These are phyloP conservation scores for Columba guinea DNA, from an alignment of 2,797 vertebrate species.

Conservation along the genomic window DNA sequence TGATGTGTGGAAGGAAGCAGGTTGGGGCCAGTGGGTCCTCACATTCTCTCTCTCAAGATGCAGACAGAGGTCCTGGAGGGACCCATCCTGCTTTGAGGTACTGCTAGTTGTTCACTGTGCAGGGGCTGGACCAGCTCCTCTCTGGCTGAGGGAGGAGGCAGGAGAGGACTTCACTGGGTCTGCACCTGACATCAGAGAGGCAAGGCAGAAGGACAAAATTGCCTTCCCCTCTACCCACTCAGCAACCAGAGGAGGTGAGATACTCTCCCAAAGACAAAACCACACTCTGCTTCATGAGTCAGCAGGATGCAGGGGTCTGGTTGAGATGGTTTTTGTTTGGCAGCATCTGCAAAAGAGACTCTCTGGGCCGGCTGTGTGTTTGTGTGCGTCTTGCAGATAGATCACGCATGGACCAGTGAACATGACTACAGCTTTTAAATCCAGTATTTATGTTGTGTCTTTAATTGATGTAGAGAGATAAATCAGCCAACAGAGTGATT, in stretches of 20 bases:
- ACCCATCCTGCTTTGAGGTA: neutral
- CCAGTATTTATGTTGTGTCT: constrained; percentile 50
- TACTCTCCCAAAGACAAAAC: neutral
- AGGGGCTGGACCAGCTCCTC: neutral
- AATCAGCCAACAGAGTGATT: constrained; percentile 46
- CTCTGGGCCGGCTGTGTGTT: neutral
- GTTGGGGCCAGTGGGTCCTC: neutral
- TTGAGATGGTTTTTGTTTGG: neutral
- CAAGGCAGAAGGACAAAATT: neutral
- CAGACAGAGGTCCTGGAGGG: neutral
- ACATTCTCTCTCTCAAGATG: neutral
- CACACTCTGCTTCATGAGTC: neutral
- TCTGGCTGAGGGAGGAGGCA: neutral
- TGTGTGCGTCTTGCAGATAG: constrained; percentile 17
- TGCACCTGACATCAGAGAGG: neutral
- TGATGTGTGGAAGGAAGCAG: neutral
- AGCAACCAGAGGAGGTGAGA: neutral
- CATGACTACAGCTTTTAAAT: constrained; percentile 41
- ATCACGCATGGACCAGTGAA: neutral
- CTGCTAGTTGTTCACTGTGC: neutral
- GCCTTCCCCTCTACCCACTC: neutral
- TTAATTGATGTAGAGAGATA: constrained; percentile 19
- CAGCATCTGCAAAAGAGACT: neutral
- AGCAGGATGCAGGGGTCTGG: neutral
- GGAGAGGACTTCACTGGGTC: neutral